phyloP scores from a whole-genome alignment of 92 coral and sea anemone species.

The Bergia puertoricense region DNA sequence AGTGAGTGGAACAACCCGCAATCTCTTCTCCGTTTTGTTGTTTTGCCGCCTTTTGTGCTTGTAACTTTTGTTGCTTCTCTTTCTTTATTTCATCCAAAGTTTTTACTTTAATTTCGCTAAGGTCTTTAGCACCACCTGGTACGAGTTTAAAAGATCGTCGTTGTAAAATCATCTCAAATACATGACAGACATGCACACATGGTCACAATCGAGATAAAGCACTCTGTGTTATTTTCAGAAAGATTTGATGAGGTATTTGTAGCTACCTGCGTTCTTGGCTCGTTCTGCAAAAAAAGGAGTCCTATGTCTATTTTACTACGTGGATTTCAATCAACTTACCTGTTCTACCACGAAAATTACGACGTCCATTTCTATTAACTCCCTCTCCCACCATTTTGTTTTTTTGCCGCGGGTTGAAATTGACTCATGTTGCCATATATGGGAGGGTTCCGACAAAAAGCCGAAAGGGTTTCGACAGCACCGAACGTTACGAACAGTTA shows the following conservation, averaged over 20 bases:
- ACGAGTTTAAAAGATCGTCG: neutral
- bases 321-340: neutral
- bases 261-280: slow-evolving; percentile 5
- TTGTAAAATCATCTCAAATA: too few species aligned
- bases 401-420: neutral
- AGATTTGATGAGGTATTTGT: neutral
- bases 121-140: slow-evolving; percentile 7
- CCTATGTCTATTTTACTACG: slow-evolving; percentile 5
- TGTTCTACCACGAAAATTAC: neutral
- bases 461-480: slow-evolving; percentile 19
- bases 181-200: too few species aligned
- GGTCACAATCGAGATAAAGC: neutral
- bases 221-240: neutral
- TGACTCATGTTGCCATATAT: slow-evolving; percentile 29
- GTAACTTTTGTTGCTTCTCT: slow-evolving; percentile 44
- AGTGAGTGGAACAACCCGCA: neutral
- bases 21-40: slow-evolving; percentile 23
- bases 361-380: neutral
- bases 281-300: slow-evolving; percentile 5
- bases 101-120: slow-evolving; percentile 63
- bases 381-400: slow-evolving; percentile 31
- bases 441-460: neutral
- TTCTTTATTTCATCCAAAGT: slow-evolving; percentile 75
- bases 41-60: neutral
- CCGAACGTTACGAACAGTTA: slow-evolving; percentile 5